Percentiles rank a stretch among this genome's conserved stretches.
phyloP scores from a whole-genome alignment of 23 tunicate genomes.

The Styela clava region DNA sequence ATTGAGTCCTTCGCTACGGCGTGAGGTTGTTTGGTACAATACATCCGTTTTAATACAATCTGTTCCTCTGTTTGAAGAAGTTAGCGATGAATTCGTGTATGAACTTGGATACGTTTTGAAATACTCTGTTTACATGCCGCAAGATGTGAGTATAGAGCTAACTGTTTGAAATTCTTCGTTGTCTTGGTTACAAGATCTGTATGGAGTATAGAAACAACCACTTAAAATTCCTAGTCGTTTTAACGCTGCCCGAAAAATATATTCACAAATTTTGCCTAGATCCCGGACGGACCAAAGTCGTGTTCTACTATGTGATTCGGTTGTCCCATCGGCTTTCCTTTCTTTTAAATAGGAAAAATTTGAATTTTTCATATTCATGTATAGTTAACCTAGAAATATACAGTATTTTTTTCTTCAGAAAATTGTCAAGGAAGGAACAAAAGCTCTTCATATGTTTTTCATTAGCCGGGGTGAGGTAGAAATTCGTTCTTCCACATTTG shows the following conservation, averaged over 20 bases:
- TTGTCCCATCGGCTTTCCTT: no score
- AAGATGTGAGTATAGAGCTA: constrained; percentile 28
- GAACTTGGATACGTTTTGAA: constrained; percentile 48
- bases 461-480: constrained; percentile 48
- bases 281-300: no score
- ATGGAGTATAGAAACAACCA: no score
- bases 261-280: no score
- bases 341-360: no score
- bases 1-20: constrained; percentile 66
- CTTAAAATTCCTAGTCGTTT: no score
- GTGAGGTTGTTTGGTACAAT: constrained; percentile 64
- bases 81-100: constrained; percentile 73
- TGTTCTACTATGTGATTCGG: no score
- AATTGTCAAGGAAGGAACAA: constrained; percentile 45
- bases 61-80: constrained; percentile 79
- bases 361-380: no score
- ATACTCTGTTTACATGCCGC: constrained; percentile 52
- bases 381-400: no score
- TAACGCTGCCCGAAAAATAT: no score
- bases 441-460: constrained; percentile 61
- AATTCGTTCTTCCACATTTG: constrained; percentile 22
- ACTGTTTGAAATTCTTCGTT: neutral
- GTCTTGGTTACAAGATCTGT: neutral
- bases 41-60: constrained; percentile 73
- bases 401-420: no score